phyloP scores from a whole-genome alignment of 2,113 vertebrate genomes.

The Rutilus rutilus region DNA sequence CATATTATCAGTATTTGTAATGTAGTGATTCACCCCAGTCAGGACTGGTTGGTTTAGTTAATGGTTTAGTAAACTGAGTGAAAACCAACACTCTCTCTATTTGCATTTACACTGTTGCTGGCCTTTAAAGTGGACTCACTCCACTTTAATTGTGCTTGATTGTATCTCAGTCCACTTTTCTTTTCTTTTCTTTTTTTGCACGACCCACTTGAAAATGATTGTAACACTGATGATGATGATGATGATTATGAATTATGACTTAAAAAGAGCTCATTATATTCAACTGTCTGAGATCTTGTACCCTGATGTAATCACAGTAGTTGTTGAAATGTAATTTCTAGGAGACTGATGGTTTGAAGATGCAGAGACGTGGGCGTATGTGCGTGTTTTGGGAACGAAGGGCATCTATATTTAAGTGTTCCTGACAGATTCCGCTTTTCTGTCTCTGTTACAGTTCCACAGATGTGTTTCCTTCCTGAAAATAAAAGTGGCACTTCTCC shows the following conservation, averaged over 20 bases:
- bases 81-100: neutral
- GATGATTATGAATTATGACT: neutral
- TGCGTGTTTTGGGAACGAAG: slow-evolving; percentile 46
- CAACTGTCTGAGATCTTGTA: neutral
- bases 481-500: slow-evolving; percentile 62
- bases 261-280: slow-evolving; percentile 2
- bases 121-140: neutral
- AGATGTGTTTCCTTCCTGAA: slow-evolving; percentile 68
- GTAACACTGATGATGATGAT: neutral
- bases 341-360: slow-evolving; percentile 16
- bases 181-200: neutral
- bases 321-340: neutral
- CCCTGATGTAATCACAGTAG: neutral
- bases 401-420: slow-evolving; percentile 53
- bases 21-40: neutral
- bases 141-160: neutral
- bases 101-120: neutral
- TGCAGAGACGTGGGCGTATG: slow-evolving; percentile 16
- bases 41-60: neutral
- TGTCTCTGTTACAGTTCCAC: slow-evolving; percentile 62
- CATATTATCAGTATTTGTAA: no score
- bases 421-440: slow-evolving; percentile 58
- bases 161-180: neutral
- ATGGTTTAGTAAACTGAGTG: neutral
- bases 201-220: neutral